Evolutionary conservation across 2,113 vertebrate genomes (phyloP).

Genomic region (Sarotherodon lohbergeri): DNA sequence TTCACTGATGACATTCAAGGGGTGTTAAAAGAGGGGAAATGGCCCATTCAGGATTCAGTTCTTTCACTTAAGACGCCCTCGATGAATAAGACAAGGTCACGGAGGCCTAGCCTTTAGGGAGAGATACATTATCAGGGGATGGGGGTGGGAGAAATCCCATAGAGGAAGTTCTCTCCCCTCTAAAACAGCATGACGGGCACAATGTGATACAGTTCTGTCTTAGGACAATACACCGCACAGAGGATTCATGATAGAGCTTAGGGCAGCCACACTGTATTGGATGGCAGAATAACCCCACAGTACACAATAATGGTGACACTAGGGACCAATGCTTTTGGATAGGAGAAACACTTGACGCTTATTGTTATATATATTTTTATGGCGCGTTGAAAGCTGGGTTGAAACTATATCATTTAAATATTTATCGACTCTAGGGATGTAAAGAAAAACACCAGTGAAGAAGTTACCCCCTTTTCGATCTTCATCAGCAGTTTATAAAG

Average conservation of each 20-base stretch:
- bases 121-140: conserved; percentile 64
- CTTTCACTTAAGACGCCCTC: conserved; percentile 65
- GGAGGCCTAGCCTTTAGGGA: conserved; percentile 69
- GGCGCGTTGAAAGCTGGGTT: not conserved
- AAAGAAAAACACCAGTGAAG: not conserved
- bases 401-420: not conserved
- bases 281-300: conserved; percentile 41
- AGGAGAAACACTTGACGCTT: not conserved
- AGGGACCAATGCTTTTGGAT: conserved; percentile 16
- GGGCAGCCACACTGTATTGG: conserved; percentile 30
- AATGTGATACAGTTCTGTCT: conserved; percentile 70
- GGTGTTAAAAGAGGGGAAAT: conserved; percentile 95
- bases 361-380: not conserved
- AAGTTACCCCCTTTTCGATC: conserved; percentile 17
- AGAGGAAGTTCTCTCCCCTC: conserved; percentile 64
- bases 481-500: conserved; percentile 60
- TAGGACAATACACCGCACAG: conserved; percentile 59
- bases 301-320: conserved; percentile 26
- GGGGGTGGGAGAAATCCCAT: conserved; percentile 60
- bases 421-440: not conserved
- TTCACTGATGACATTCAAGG: conserved; percentile 99
- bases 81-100: conserved; percentile 69
- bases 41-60: conserved; percentile 87
- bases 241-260: conserved; percentile 60
- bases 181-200: conserved; percentile 72